These are phyloP conservation scores for Plebejus argus DNA, from an alignment of 2,888 invertebrate species.

Conservation along the genomic window DNA sequence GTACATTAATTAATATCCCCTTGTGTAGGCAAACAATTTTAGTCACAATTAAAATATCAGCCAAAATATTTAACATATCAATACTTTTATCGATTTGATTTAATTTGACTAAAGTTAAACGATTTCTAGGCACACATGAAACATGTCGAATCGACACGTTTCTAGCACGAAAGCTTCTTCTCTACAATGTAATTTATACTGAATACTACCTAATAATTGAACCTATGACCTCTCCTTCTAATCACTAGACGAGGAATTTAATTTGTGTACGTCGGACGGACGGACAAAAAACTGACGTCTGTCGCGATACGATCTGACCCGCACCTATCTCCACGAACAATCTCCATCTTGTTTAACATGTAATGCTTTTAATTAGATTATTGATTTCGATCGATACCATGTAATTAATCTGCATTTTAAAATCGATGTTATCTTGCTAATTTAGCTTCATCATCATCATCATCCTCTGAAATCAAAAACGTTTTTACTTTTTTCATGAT, in stretches of 20 bases:
- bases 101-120: too few species aligned
- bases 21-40: too few species aligned
- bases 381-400: conserved; percentile 75
- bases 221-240: neutral
- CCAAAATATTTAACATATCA: too few species aligned
- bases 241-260: conserved; percentile 47
- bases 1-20: too few species aligned
- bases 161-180: neutral
- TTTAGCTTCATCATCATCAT: conserved; percentile 49
- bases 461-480: conserved; percentile 34
- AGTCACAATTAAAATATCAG: too few species aligned
- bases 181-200: neutral
- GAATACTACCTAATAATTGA: neutral
- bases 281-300: conserved; percentile 59
- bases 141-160: too few species aligned
- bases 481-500: too few species aligned
- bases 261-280: conserved; percentile 72
- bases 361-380: conserved; percentile 81
- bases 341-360: conserved; percentile 78
- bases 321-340: conserved; percentile 72
- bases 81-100: too few species aligned
- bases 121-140: too few species aligned
- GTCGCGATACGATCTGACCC: conserved; percentile 79
- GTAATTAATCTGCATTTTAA: conserved; percentile 76
- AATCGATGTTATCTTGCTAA: conserved; percentile 56